Conservation (phyloP, 2,797 vertebrate species). For the Eutrigla gurnardus region DNA sequence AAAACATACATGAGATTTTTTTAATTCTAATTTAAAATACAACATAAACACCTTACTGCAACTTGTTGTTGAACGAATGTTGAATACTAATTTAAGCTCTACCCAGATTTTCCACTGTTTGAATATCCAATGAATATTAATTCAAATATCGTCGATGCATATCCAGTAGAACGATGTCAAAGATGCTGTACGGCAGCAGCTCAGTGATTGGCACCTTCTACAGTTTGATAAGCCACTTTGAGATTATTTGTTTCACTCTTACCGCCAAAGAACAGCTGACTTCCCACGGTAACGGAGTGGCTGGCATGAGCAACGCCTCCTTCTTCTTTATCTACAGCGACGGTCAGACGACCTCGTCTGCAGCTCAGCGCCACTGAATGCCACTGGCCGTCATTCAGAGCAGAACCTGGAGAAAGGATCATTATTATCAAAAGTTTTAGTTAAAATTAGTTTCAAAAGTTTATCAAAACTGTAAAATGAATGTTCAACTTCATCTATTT, state of each 20-base stretch:
- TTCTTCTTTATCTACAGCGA: slow-evolving; percentile 85
- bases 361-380: slow-evolving; percentile 86
- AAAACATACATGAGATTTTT: background rate
- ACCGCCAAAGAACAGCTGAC: slow-evolving; percentile 90
- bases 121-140: background rate
- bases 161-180: background rate
- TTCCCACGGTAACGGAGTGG: slow-evolving; percentile 70
- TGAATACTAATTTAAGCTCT: background rate
- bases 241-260: slow-evolving; percentile 27
- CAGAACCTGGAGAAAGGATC: slow-evolving; percentile 77
- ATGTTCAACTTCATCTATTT: background rate
- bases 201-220: background rate
- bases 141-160: background rate
- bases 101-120: background rate
- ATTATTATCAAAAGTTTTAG: background rate
- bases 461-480: too few relatives aligned
- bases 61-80: background rate
- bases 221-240: background rate
- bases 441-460: background rate
- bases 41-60: background rate
- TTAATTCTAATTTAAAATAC: background rate
- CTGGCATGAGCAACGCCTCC: slow-evolving; percentile 70
- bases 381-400: slow-evolving; percentile 92
- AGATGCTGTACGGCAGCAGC: too few relatives aligned
- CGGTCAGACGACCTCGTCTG: slow-evolving; percentile 81